phyloP scores from a whole-genome alignment of 2,888 invertebrate genomes.

The Lasioglossum calceatum region DNA sequence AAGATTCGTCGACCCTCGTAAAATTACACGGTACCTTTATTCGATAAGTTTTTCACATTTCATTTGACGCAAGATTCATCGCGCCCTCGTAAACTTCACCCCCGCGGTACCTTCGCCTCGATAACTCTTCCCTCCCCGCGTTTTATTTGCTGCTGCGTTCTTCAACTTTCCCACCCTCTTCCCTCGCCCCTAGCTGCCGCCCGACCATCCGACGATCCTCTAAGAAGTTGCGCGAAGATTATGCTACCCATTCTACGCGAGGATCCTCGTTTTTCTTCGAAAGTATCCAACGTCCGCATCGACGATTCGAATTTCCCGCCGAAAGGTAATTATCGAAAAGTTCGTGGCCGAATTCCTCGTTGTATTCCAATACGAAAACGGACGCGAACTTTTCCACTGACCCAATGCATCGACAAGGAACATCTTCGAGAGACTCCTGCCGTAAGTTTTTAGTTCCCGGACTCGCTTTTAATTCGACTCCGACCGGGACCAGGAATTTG shows the following conservation, averaged over 20 bases:
- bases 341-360: not conserved
- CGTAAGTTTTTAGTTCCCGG: not conserved
- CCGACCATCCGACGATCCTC: not conserved
- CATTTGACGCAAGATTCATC: constrained; percentile 56
- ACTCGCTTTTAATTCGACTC: not conserved
- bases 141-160: constrained; percentile 22
- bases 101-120: constrained; percentile 23
- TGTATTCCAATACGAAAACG: not conserved
- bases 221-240: constrained; percentile 10
- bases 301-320: not conserved
- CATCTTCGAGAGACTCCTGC: not conserved
- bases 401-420: not conserved
- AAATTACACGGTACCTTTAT: constrained; percentile 59
- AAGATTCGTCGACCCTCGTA: constrained; percentile 34
- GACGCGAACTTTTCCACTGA: not conserved
- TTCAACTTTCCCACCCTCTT: not conserved
- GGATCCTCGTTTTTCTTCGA: not conserved
- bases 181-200: too few species aligned
- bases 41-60: constrained; percentile 63
- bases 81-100: constrained; percentile 38
- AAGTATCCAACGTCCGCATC: not conserved
- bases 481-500: not conserved
- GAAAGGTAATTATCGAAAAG: not conserved
- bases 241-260: not conserved
- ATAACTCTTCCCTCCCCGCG: constrained; percentile 18